Base-by-base conservation (phyloP, 2,888 invertebrate genomes). In the Liodrosophila aerea region DNA sequence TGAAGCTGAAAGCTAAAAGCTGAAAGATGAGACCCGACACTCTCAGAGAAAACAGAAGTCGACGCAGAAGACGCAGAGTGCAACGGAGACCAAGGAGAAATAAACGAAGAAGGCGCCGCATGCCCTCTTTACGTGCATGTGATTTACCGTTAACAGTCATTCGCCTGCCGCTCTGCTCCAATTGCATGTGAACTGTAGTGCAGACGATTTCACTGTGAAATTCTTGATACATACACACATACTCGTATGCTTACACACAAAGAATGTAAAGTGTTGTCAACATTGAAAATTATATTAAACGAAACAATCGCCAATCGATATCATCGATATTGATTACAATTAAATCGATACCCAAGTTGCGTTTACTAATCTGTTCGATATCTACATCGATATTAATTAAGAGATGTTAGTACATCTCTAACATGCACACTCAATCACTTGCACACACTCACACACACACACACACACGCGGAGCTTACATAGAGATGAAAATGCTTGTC, bases 131-230 rank as follows among this genome's bases (percentile, higher is more conserved):
- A 7, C 43, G 16, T 58, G 50, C 62, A 50, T 51, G 78, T 78
- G 84, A 81, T 78, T 78, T 78, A 78, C 84, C 74, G 78, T 76
- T 80, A 76, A 67, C 77, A 60, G 64, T 53, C 46, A 59, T 61
- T 58, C 59, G 59, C 46, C 60, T 64, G 65, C 49, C n/a, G n/a
- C 22, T 2, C 22, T 66, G 71, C 71, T 73, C 69, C 73, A 68
- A 73, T 74, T 76, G 71, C 65, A 78, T 74, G 61, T 64, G 68
- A 74, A 81, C 74, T 75, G 73, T 64, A 73, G 67, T 76, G 67
- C 74, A 53, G 41, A 53, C 84, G 81, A 78, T 78, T 84, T 83
- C 84, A 73, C 81, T 84, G 66, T 56, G 70, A 81, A 83, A 67
- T 70, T 70, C 73, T 73, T 56, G 40, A 53, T 34, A 30, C 40